Base-by-base conservation (phyloP, 2,888 invertebrate genomes). In the Endomychus coccineus region DNA sequence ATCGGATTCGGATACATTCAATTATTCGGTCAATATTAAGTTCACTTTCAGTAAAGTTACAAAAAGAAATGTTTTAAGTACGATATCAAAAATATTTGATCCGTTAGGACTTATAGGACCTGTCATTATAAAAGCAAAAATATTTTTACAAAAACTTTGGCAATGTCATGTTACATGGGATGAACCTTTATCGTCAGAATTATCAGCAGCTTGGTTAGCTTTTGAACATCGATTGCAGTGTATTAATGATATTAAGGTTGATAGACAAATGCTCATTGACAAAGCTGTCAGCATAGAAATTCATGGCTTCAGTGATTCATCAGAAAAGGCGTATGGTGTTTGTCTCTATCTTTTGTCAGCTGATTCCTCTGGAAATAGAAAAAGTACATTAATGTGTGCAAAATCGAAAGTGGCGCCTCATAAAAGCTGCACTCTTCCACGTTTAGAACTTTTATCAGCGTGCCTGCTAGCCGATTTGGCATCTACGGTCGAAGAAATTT, bases 71-170 rank as follows among this genome's bases (percentile, higher is more conserved):
- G 25, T 25, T 25, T 10, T 25, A 9, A 6, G 9, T 6, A 7
- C 9, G 11, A 25, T 25, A 25, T 7, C 25, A 7, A 7, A 10
- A 31, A 16, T 39, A 16, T 40, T 40, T 21, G 40, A 40, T 33
- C 40, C 40, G 5, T 24, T 40, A 4, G 40, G 40, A 12, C 12
- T 36, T 3, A 9, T 40, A 25, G 28, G 27, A 12, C 40, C 33
- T 2, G 11, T 27, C 9, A 32, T 28, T 5, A 14, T 36, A 2
- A 16, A 11, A 16, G 36, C 30, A 9, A 39, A 39, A 24, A 6
- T 39, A 6, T 16, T 40, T 9, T 10, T 40, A 7, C 36, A 39
- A 27, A 2, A 25, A 12, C 13, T 40, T 9, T 40, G 40, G 40
- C 4, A 15, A 16, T 6, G 4, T 2, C 16, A 40, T 6, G 6